Evolutionary conservation across 2,888 invertebrate species (phyloP), one percentile per base, ranked within the genome.

Genomic region (Ophion slaviceki): DNA sequence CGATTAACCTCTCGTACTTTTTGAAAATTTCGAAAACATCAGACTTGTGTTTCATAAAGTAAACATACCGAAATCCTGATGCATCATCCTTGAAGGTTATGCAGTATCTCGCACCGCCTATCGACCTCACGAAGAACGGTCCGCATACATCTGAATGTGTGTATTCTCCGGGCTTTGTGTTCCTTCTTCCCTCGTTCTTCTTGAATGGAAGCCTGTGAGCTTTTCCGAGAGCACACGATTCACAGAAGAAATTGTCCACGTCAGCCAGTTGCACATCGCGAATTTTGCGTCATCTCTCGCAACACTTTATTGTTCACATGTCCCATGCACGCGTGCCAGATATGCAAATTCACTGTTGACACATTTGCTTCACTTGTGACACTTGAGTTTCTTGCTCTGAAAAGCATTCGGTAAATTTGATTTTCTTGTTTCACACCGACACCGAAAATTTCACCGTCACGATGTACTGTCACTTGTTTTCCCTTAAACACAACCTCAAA

Each of bases 131-230:
- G 20, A 87, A 80, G 82, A 89, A 88, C 10, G 88, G 88, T 2
- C 90, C 90, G 74, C 89, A 89, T 36, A 90, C 87, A 74, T 90
- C 88, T 28, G 77, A 80, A 78, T 88, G 88, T 36, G 91, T 87
- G 36, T 89, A 68, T 68, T 90, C 89, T 53, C 89, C 89, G 17
- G 88, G 87, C 45, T 79, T 47, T n/a, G 82, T 86, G 14, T 88
- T 75, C 47, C 59, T 47, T 66, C 61, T 74, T 17, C 28, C 67
- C 53, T 28, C 3, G 28, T 28, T 28, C 28, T 28, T 28, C 28
- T 28, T 28, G 28, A 28, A 28, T 2, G 28, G 28, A 28, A 1
- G 28, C 28, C 28, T 28, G 28, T 28, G 28, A 2, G 3, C 28
- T 28, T 28, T 28, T 28, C 28, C 32, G 4, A 32, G 1, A 0